These are phyloP conservation scores for Aradophagus sp. DNA, from an alignment of 1,140 invertebrate species.

Conservation along the genomic window DNA sequence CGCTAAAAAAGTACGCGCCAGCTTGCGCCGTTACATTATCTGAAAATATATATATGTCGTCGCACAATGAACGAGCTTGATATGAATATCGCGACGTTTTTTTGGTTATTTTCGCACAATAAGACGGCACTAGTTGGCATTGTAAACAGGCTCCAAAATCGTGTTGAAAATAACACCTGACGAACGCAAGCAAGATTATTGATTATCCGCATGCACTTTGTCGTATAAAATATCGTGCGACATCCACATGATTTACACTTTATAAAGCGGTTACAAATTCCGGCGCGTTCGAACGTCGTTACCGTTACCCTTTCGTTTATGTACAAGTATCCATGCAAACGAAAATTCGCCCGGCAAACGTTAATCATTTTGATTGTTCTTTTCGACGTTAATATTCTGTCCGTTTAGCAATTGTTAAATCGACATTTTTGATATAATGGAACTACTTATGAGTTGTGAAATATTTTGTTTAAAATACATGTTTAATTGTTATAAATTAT, in stretches of 20 bases:
- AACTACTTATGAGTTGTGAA: too few relatives aligned
- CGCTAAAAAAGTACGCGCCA: too few relatives aligned
- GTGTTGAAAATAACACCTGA: too few relatives aligned
- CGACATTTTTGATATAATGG: too few relatives aligned
- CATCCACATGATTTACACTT: conserved; percentile 29
- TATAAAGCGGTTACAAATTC: conserved; percentile 45
- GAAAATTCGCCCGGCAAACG: conserved; percentile 15
- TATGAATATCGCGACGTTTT: conserved; percentile 25
- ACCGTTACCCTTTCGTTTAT: conserved; percentile 1
- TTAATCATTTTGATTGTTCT: too few relatives aligned
- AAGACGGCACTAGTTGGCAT: conserved; percentile 30
- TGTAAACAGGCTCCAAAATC: too few relatives aligned
- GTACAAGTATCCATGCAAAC: conserved; percentile 11
- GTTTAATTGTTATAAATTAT: too few relatives aligned
- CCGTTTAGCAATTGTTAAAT: too few relatives aligned
- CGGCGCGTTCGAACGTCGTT: conserved; percentile 16
- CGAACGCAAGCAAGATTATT: too few relatives aligned
- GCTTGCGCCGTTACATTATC: conserved; percentile 21
- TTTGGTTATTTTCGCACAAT: conserved; percentile 12
- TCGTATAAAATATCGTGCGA: conserved; percentile 48
- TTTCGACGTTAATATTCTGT: too few relatives aligned
- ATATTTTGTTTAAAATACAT: too few relatives aligned
- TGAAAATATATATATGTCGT: conserved; percentile 43
- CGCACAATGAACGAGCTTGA: conserved; percentile 26
- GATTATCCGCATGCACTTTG: conserved; percentile 6